Percentiles rank a stretch among this genome's conserved stretches.
Evolutionary conservation across 2,797 vertebrate species (phyloP).

Genomic region (Scleropages formosus): DNA sequence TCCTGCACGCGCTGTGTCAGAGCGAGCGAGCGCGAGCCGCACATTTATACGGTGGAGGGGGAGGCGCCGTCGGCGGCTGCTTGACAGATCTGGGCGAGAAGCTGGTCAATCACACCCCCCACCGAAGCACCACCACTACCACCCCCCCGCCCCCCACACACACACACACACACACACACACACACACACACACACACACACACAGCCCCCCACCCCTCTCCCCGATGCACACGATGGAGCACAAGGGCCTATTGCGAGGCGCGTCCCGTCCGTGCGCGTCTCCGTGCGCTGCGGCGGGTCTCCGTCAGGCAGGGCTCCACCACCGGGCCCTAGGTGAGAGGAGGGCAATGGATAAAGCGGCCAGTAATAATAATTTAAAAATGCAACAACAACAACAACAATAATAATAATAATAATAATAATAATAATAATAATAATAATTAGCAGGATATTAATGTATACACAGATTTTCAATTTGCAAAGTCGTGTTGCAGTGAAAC

Average conservation of each 20-base stretch:
- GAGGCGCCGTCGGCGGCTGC: slow-evolving; percentile 68
- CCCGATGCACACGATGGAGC: slow-evolving; percentile 63
- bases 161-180: no score
- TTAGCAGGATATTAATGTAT: no score
- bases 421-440: neutral
- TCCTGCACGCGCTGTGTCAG: slow-evolving; percentile 57
- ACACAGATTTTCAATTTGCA: neutral
- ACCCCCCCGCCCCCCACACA: no score
- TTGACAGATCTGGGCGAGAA: slow-evolving; percentile 66
- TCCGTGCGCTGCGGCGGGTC: slow-evolving; percentile 44
- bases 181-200: no score
- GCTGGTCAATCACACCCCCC: slow-evolving; percentile 70
- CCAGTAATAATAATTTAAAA: neutral
- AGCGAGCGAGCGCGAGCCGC: slow-evolving; percentile 58
- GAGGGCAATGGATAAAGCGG: slow-evolving; percentile 11
- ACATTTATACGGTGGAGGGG: slow-evolving; percentile 72
- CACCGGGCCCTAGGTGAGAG: slow-evolving; percentile 12
- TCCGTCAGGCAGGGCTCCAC: slow-evolving; percentile 32
- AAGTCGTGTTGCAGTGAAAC: slow-evolving; percentile 8
- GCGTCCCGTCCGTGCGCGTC: no score
- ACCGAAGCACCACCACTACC: no score
- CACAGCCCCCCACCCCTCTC: no score
- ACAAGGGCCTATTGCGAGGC: slow-evolving; percentile 60
- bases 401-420: neutral
- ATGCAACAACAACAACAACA: neutral